Conservation (phyloP, 2,888 invertebrate genomes). For the Drosophila formosana region DNA sequence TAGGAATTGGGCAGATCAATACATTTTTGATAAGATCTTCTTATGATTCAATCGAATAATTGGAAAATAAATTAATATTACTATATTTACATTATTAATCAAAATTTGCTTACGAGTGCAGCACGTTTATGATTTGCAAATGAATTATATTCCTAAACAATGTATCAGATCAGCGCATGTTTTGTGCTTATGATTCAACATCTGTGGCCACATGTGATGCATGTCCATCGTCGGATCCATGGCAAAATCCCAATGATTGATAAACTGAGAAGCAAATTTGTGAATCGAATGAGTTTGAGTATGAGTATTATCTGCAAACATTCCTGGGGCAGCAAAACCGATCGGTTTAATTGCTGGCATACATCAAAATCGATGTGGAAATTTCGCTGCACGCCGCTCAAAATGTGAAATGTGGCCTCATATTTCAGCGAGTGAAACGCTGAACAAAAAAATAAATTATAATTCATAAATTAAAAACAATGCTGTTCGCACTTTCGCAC, state of each 20-base stretch:
- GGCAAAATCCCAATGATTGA: slow-evolving; percentile 55
- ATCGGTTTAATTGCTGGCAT: slow-evolving; percentile 58
- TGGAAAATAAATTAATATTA: too few species aligned
- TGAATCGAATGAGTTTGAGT: slow-evolving; percentile 26
- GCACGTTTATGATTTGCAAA: background rate
- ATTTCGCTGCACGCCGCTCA: slow-evolving; percentile 14
- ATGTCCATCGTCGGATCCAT: slow-evolving; percentile 45
- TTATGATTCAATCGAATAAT: too few species aligned
- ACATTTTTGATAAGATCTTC: too few species aligned
- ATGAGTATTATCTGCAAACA: slow-evolving; percentile 55
- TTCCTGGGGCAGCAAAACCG: slow-evolving; percentile 35
- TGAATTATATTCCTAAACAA: background rate
- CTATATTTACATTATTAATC: too few species aligned
- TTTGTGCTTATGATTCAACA: background rate
- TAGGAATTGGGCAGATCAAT: too few species aligned
- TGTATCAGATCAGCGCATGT: background rate
- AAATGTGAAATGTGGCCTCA: slow-evolving; percentile 53
- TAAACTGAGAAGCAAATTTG: slow-evolving; percentile 52
- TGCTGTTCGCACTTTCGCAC: slow-evolving; percentile 51
- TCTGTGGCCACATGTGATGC: slow-evolving; percentile 36
- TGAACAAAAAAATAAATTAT: slow-evolving; percentile 64
- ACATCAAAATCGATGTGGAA: slow-evolving; percentile 61
- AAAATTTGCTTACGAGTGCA: background rate
- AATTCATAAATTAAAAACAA: slow-evolving; percentile 73
- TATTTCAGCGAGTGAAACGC: slow-evolving; percentile 25